Evolutionary conservation across 2,888 invertebrate species (phyloP).

Genomic region (Plagodis pulveraria): DNA sequence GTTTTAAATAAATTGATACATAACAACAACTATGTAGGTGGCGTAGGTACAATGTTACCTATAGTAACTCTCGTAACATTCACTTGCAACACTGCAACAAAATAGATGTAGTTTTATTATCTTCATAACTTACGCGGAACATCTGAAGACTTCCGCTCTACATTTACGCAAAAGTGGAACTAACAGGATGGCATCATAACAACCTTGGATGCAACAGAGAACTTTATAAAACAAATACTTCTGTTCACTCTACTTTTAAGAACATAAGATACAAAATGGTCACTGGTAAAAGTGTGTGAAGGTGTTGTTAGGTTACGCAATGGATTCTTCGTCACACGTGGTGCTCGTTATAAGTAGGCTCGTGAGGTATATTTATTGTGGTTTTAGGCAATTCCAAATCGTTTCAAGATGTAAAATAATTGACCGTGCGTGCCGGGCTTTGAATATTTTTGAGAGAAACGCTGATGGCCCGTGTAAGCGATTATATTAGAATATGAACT

Average conservation of each 20-base stretch:
- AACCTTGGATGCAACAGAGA: slow-evolving; percentile 40
- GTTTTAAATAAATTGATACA: too few species aligned
- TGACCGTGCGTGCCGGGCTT: slow-evolving; percentile 5
- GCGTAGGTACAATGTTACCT: not conserved
- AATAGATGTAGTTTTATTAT: slow-evolving; percentile 43
- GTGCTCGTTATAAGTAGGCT: slow-evolving; percentile 39
- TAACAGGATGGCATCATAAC: slow-evolving; percentile 49
- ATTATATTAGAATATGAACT: too few species aligned
- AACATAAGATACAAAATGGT: slow-evolving; percentile 16
- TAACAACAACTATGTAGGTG: too few species aligned
- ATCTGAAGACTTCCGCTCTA: slow-evolving; percentile 59
- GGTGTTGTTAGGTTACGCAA: slow-evolving; percentile 42
- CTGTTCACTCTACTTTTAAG: not conserved
- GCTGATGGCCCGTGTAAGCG: not conserved
- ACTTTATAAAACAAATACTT: slow-evolving; percentile 1
- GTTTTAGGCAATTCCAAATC: slow-evolving; percentile 12
- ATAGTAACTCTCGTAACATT: not conserved
- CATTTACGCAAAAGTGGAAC: slow-evolving; percentile 66
- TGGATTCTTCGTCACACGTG: slow-evolving; percentile 59
- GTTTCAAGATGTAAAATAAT: slow-evolving; percentile 17
- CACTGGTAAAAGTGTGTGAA: not conserved
- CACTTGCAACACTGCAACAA: slow-evolving; percentile 36
- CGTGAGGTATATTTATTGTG: slow-evolving; percentile 20
- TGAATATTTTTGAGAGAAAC: slow-evolving; percentile 3
- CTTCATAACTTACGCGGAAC: slow-evolving; percentile 31